Evolutionary conservation across 2,113 vertebrate species (phyloP), one percentile per base, ranked within the genome.

Genomic region (Columba janthina): DNA sequence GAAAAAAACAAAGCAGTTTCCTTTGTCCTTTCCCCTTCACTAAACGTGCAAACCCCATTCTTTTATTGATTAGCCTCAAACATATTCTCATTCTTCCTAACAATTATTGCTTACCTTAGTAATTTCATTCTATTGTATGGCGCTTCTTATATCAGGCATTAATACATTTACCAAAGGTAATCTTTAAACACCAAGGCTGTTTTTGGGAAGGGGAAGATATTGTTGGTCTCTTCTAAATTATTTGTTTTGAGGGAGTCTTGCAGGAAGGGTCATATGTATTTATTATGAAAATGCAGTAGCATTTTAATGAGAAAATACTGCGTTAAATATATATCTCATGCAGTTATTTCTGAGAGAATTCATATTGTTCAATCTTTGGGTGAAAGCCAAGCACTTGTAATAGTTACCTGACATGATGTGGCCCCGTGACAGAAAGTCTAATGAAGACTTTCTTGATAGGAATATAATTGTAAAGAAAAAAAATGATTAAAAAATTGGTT

Each of bases 401-500:
- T 76, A 91, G 92, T 93, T 96, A 92, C 93, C 89, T 96, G 77
- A 94, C 85, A 94, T 64, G 93, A 97, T 96, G 85, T 31, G 25
- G 61, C 36, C 96, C 60, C 19, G 85, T 94, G 97, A 97, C 95
- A 94, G 94, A 97, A 92, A 56, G 80, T 96, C 96, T 97, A 97
- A 97, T 95, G 91, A 96, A 98, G 98, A 97, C 97, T 96, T 97
- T 93, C 91, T 95, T 97, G 97, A 97, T 96, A 95, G 94, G 93
- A 96, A 96, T 95, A 90, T 96, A 97, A 98, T 97, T 98, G 97
- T 97, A 70, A 96, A 96, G 93, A 85, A 94, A 96, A 96, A 93
- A 96, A 92, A 40, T 84, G 96, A 97, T 96, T 95, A 97, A 97
- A 98, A 98, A 97, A 97, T 93, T 94, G 94, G 96, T 98, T 97